Evolutionary conservation across 2,888 invertebrate species (phyloP).

Genomic region (Sphaerophoria taeniata): DNA sequence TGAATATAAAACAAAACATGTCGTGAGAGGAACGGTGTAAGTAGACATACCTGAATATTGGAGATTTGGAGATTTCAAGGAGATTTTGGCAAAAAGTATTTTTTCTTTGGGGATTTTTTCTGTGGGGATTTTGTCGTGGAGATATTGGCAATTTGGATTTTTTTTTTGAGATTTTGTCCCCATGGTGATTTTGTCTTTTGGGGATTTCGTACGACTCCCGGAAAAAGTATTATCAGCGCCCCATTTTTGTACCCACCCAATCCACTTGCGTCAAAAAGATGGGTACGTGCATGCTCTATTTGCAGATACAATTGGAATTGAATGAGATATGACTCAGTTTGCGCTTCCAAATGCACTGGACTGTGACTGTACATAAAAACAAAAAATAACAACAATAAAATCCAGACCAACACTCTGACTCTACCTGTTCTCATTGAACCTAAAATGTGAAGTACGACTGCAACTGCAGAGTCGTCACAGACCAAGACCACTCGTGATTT

Average conservation of each 20-base stretch:
- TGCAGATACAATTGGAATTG: constrained; percentile 12
- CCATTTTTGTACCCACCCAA: neutral
- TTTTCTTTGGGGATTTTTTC: too few species aligned
- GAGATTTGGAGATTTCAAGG: too few species aligned
- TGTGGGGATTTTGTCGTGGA: too few species aligned
- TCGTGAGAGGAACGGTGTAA: too few species aligned
- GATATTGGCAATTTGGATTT: too few species aligned
- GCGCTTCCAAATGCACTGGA: constrained; percentile 40
- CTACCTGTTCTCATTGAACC: constrained; percentile 31
- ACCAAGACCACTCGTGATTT: constrained; percentile 29
- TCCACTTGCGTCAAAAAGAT: neutral
- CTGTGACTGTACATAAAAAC: constrained; percentile 25
- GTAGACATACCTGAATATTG: too few species aligned
- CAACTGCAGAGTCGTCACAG: neutral
- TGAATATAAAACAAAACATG: too few species aligned
- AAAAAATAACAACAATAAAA: neutral
- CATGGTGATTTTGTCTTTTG: too few species aligned
- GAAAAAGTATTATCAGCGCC: neutral
- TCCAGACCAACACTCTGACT: neutral
- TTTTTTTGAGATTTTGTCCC: too few species aligned
- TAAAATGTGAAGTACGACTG: constrained; percentile 32
- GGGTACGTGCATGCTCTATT: neutral
- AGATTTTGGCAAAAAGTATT: too few species aligned
- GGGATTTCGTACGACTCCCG: too few species aligned
- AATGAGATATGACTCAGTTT: constrained; percentile 53